These are phyloP conservation scores for Muscicapa adusta DNA, from an alignment of 2,113 vertebrate genomes.

Conservation along the genomic window DNA sequence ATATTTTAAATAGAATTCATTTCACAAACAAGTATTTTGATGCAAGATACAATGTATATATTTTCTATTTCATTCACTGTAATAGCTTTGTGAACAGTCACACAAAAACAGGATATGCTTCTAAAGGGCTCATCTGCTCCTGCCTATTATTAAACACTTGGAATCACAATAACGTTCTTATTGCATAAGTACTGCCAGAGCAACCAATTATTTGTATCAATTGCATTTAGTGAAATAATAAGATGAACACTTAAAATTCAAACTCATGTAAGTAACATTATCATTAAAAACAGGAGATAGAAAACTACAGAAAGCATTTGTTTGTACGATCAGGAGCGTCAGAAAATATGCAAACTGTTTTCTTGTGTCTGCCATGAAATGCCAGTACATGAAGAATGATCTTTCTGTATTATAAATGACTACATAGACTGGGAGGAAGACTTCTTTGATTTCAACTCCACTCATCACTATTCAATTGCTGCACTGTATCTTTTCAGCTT, in stretches of 20 bases:
- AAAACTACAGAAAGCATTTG: neutral
- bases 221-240: neutral
- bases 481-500: neutral
- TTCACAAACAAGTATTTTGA: neutral
- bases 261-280: neutral
- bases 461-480: neutral
- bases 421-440: neutral
- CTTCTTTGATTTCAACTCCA: neutral
- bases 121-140: neutral
- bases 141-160: neutral
- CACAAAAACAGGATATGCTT: neutral
- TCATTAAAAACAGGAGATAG: neutral
- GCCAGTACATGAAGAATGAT: neutral
- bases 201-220: neutral
- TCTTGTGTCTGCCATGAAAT: neutral
- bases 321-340: neutral
- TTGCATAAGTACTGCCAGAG: neutral
- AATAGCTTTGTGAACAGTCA: neutral
- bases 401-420: neutral
- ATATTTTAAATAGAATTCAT: neutral
- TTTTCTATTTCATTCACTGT: neutral
- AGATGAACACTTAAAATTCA: neutral
- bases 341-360: neutral
- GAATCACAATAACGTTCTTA: neutral
- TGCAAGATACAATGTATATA: neutral